Evolutionary conservation across 2,113 vertebrate species (phyloP).

Genomic region (Lepisosteus osseus): DNA sequence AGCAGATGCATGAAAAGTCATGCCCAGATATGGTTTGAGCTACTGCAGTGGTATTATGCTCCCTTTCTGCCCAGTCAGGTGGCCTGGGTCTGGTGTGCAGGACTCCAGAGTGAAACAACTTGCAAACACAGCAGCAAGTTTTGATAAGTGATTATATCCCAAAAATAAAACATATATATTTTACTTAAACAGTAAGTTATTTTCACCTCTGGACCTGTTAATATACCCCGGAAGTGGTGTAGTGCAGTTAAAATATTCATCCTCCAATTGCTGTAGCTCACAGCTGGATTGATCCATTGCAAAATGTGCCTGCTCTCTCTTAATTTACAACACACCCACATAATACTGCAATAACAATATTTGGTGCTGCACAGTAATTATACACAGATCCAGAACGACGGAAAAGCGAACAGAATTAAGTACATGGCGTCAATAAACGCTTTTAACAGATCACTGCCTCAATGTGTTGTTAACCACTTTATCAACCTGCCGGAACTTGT

Average conservation of each 20-base stretch:
- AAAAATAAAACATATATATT: neutral
- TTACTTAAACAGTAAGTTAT: neutral
- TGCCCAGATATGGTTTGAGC: too few relatives aligned
- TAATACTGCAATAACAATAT: neutral
- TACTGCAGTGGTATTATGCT: too few relatives aligned
- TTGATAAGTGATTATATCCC: neutral
- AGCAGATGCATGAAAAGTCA: too few relatives aligned
- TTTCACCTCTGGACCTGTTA: neutral
- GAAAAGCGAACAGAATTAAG: too few relatives aligned
- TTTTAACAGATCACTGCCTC: too few relatives aligned
- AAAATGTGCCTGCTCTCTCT: neutral
- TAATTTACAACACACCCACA: neutral
- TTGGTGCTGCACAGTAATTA: too few relatives aligned
- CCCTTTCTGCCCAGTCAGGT: neutral
- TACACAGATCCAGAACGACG: too few relatives aligned
- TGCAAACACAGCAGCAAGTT: neutral
- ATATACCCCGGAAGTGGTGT: slow-evolving; percentile 19
- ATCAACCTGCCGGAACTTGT: too few relatives aligned
- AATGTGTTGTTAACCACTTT: too few relatives aligned
- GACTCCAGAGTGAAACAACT: neutral
- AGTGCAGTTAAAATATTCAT: slow-evolving; percentile 24
- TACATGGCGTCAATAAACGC: too few relatives aligned
- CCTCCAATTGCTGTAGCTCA: slow-evolving; percentile 3
- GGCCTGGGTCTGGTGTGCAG: neutral
- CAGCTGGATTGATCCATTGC: neutral